phyloP scores from a whole-genome alignment of 1,140 invertebrate species.

The Trichomalopsis sarcophagae region DNA sequence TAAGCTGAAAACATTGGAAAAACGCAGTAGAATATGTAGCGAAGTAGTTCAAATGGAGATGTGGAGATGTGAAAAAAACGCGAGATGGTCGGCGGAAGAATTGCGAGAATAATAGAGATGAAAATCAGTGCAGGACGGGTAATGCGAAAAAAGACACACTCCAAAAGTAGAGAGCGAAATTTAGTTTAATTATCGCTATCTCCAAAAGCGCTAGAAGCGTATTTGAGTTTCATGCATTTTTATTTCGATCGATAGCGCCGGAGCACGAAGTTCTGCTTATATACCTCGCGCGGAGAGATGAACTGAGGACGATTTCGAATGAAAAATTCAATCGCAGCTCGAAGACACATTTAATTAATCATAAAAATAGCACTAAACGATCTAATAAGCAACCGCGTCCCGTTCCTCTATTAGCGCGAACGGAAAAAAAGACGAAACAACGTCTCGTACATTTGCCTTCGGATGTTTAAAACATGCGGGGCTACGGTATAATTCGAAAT shows the following conservation, averaged over 20 bases:
- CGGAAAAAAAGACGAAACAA: neutral
- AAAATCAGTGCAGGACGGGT: neutral
- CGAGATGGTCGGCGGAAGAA: neutral
- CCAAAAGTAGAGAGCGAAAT: neutral
- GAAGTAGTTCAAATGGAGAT: neutral
- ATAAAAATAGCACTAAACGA: too few relatives aligned
- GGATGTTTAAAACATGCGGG: neutral
- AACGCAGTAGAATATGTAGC: neutral
- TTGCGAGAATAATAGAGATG: slow-evolving; percentile 17
- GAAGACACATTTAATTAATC: too few relatives aligned
- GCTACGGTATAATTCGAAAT: slow-evolving; percentile 1
- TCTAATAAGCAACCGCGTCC: too few relatives aligned
- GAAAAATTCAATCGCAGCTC: too few relatives aligned
- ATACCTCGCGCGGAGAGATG: too few relatives aligned
- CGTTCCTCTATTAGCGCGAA: too few relatives aligned
- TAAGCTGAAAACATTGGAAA: neutral
- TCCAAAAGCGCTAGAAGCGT: neutral
- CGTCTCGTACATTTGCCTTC: neutral
- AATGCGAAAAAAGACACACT: neutral
- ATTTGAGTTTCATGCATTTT: neutral
- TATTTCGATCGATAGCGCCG: neutral
- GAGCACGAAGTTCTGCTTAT: neutral
- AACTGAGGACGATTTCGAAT: too few relatives aligned
- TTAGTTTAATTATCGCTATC: neutral
- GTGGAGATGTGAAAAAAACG: neutral